Evolutionary conservation across 2,888 invertebrate species (phyloP).

Genomic region (Heliconius charithonia): DNA sequence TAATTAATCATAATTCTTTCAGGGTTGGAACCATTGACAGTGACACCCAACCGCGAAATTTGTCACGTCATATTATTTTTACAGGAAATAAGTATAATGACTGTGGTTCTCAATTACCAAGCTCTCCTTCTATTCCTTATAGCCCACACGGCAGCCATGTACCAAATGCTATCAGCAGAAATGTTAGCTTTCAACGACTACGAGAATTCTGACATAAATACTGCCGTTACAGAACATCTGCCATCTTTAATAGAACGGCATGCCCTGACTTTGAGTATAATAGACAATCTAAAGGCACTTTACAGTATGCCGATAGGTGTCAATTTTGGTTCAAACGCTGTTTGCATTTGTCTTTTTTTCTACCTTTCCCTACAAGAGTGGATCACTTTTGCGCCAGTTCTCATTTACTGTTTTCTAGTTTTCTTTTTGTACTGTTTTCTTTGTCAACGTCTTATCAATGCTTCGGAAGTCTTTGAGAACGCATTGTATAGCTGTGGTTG

Average conservation of each 20-base stretch:
- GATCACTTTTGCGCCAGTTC: constrained; percentile 63
- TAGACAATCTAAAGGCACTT: constrained; percentile 59
- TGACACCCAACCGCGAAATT: constrained; percentile 61
- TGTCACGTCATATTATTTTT: constrained; percentile 57
- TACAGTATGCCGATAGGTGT: constrained; percentile 71
- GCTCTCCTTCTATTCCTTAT: constrained; percentile 65
- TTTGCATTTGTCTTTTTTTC: constrained; percentile 68
- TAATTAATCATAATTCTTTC: constrained; percentile 30
- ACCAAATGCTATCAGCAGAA: constrained; percentile 64
- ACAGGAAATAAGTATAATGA: constrained; percentile 61
- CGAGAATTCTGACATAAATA: constrained; percentile 50
- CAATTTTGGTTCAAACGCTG: constrained; percentile 67
- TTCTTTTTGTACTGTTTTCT: constrained; percentile 74
- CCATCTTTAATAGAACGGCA: constrained; percentile 61
- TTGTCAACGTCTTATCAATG: constrained; percentile 67
- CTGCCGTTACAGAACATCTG: constrained; percentile 55
- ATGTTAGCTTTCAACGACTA: constrained; percentile 56
- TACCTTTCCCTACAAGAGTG: constrained; percentile 63
- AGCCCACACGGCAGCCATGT: constrained; percentile 68
- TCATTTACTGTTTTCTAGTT: constrained; percentile 65
- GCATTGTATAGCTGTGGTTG: constrained; percentile 74
- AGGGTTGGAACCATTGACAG: constrained; percentile 65
- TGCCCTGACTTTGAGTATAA: constrained; percentile 56
- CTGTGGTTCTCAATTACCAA: constrained; percentile 65
- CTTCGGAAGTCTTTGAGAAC: constrained; percentile 65